phyloP scores from a whole-genome alignment of 64 coral and sea anemone genomes.

The Pocillopora verrucosa region DNA sequence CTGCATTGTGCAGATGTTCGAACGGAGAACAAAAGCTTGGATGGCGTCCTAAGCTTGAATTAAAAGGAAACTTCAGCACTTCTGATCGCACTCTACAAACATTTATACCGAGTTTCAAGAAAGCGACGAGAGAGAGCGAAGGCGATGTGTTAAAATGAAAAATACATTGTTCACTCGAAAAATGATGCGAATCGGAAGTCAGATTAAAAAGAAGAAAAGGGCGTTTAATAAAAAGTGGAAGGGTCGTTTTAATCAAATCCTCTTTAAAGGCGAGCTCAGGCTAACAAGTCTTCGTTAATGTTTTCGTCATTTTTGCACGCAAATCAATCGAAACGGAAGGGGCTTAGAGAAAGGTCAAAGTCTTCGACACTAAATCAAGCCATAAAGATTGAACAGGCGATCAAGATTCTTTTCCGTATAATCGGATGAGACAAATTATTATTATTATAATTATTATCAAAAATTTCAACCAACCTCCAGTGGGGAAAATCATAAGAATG shows the following conservation, averaged over 20 bases:
- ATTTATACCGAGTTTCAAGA: not conserved
- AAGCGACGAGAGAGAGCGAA: not conserved
- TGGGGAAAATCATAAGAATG: too few relatives aligned
- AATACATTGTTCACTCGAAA: not conserved
- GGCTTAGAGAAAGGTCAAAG: too few relatives aligned
- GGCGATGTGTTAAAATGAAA: not conserved
- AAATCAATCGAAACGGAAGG: too few relatives aligned
- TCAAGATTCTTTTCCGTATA: too few relatives aligned
- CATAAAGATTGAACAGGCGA: too few relatives aligned
- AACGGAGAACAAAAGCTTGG: too few relatives aligned
- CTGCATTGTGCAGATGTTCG: too few relatives aligned
- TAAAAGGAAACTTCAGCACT: not conserved
- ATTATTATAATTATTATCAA: too few relatives aligned
- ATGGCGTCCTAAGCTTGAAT: too few relatives aligned
- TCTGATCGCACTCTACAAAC: not conserved
- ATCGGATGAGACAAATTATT: too few relatives aligned
- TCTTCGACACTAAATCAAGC: too few relatives aligned
- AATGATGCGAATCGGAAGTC: not conserved
- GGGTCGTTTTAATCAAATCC: not conserved
- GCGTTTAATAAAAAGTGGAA: not conserved
- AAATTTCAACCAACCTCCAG: too few relatives aligned
- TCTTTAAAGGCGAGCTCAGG: not conserved
- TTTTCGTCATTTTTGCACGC: not conserved
- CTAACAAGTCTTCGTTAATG: not conserved
- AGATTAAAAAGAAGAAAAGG: not conserved